Conservation (phyloP, 1,140 invertebrate genomes). For the Nephila pilipes region DNA sequence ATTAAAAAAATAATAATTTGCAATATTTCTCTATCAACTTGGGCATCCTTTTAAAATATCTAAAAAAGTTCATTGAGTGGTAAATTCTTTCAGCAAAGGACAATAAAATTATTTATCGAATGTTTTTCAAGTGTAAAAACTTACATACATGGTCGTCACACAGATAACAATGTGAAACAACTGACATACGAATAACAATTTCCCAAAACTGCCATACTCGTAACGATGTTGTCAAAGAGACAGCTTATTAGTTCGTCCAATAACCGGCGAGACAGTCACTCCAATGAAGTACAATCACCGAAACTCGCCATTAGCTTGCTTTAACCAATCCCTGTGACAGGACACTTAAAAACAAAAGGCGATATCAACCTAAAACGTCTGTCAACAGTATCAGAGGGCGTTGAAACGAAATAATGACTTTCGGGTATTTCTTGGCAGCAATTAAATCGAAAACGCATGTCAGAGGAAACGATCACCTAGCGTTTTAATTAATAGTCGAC, state of each 20-base stretch:
- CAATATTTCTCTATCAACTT: too few relatives aligned
- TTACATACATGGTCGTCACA: too few relatives aligned
- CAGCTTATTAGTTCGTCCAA: constrained; percentile 4
- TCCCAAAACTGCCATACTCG: background rate
- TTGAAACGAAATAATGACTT: constrained; percentile 17
- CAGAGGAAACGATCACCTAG: constrained; percentile 8
- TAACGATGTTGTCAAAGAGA: constrained; percentile 10
- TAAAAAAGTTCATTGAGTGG: too few relatives aligned
- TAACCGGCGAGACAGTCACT: background rate
- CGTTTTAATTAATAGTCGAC: constrained; percentile 48
- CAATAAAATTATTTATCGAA: background rate
- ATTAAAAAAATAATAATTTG: too few relatives aligned
- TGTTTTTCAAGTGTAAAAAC: background rate
- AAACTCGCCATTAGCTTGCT: background rate
- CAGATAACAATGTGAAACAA: too few relatives aligned
- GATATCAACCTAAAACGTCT: background rate
- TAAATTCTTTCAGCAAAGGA: background rate
- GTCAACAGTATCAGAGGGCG: background rate
- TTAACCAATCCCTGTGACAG: background rate
- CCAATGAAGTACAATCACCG: background rate
- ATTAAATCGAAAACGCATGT: constrained; percentile 21
- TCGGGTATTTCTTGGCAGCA: constrained; percentile 14
- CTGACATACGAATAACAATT: background rate
- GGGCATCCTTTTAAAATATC: too few relatives aligned
- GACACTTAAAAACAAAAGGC: background rate